phyloP scores from a whole-genome alignment of 2,113 vertebrate genomes.

The Malurus elegans region DNA sequence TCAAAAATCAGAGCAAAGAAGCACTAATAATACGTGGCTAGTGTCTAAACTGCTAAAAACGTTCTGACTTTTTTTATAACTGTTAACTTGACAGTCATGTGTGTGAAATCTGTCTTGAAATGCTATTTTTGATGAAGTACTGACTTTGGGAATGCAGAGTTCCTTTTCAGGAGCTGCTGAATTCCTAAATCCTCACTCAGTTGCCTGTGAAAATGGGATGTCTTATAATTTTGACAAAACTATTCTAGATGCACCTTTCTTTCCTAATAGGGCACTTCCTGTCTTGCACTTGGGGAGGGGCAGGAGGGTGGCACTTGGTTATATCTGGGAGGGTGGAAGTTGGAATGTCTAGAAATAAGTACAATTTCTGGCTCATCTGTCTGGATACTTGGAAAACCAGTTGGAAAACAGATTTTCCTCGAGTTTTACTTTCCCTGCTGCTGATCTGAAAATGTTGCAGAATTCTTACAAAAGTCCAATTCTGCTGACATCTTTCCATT shows the following conservation, averaged over 20 bases:
- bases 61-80: not conserved
- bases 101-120: not conserved
- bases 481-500: not conserved
- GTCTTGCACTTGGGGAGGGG: not conserved
- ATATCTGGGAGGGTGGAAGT: not conserved
- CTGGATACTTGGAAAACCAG: not conserved
- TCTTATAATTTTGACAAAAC: not conserved
- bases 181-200: not conserved
- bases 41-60: not conserved
- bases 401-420: not conserved
- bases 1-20: not conserved
- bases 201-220: not conserved
- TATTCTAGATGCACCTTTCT: not conserved
- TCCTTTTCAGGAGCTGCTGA: not conserved
- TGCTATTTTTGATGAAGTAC: not conserved
- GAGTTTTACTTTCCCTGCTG: not conserved
- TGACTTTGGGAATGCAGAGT: not conserved
- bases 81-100: not conserved
- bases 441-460: not conserved
- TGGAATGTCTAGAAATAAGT: not conserved
- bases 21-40: not conserved
- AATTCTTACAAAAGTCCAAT: not conserved
- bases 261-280: not conserved
- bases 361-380: not conserved
- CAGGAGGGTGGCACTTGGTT: not conserved